These are phyloP conservation scores for Chrysopa pallens DNA, from an alignment of 1,140 invertebrate species.

Conservation along the genomic window DNA sequence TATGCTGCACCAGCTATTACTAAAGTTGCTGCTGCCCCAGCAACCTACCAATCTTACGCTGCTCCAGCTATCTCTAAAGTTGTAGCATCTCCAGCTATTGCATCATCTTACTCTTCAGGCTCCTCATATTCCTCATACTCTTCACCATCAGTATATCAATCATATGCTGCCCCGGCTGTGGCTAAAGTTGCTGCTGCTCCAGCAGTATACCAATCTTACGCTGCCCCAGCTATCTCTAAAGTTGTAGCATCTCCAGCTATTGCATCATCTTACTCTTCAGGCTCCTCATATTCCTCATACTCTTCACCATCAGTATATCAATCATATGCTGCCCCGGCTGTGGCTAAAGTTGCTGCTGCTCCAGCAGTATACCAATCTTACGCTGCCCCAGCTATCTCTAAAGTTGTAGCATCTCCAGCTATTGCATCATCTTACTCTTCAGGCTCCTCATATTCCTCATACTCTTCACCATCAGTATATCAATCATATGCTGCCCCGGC, in stretches of 20 bases:
- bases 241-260: neutral
- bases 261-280: neutral
- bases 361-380: neutral
- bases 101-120: neutral
- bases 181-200: neutral
- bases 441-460: neutral
- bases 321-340: neutral
- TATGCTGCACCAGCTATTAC: neutral
- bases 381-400: neutral
- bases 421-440: neutral
- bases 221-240: neutral
- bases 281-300: no score
- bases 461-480: neutral
- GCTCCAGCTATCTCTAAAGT: neutral
- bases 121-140: neutral
- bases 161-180: neutral
- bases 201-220: neutral
- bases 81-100: neutral
- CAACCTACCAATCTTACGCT: neutral
- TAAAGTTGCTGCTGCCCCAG: neutral
- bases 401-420: neutral
- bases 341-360: neutral
- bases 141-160: neutral
- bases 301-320: no score
- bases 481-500: neutral